These are phyloP conservation scores for Hyalella azteca DNA, from an alignment of 2,888 invertebrate genomes.

Conservation along the genomic window DNA sequence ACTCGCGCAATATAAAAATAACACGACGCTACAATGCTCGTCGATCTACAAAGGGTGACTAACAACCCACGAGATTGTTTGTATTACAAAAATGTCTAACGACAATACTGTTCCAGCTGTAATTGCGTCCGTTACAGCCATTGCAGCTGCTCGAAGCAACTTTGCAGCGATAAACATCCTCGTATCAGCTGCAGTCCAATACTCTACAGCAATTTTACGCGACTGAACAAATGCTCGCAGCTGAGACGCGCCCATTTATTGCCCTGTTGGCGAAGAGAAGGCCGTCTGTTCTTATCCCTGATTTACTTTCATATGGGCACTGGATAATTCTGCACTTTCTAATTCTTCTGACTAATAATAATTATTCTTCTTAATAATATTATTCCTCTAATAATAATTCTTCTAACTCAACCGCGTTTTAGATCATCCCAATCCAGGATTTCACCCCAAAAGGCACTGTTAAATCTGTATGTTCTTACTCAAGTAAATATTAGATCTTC, in stretches of 20 bases:
- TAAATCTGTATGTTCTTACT: background rate
- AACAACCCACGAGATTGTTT: background rate
- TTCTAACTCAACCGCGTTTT: no score
- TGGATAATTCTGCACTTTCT: no score
- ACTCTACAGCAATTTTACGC: background rate
- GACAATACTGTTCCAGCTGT: background rate
- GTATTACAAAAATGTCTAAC: background rate
- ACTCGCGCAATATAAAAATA: background rate
- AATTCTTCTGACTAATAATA: no score
- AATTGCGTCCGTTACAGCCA: background rate
- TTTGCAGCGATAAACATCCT: conserved; percentile 1
- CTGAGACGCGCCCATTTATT: background rate
- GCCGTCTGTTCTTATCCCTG: background rate
- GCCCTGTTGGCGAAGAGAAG: background rate
- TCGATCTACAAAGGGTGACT: background rate
- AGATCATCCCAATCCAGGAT: no score
- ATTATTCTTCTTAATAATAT: no score
- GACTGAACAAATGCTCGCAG: background rate
- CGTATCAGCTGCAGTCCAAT: background rate
- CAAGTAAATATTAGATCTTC: background rate
- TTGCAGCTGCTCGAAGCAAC: background rate
- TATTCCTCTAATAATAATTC: background rate
- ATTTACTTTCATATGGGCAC: background rate
- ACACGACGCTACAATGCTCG: background rate
- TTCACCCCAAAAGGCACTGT: background rate